A percentile compares a stretch with the other conserved stretches of the same genome.
phyloP scores from a whole-genome alignment of 2,888 invertebrate species.

The Noctua fimbriata region DNA sequence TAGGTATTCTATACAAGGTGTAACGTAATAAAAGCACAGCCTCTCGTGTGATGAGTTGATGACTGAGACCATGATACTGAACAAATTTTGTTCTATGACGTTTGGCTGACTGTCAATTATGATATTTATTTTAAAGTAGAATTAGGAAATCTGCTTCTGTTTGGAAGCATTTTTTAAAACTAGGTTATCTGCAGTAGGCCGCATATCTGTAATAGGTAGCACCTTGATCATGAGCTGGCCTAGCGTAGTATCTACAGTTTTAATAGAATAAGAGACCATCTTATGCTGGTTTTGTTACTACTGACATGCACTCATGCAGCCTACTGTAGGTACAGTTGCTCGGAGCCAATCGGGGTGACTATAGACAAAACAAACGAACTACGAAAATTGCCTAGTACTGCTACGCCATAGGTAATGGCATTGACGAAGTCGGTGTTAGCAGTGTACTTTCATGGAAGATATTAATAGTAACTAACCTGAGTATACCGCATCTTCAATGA shows the following conservation, averaged over 20 bases:
- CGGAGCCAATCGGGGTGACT: neutral
- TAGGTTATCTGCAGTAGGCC: neutral
- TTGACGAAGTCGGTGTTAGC: neutral
- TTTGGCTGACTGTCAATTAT: too few species aligned
- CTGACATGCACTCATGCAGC: neutral
- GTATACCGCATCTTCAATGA: slow-evolving; percentile 92
- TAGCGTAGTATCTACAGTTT: neutral
- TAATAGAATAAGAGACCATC: neutral
- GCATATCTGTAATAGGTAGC: neutral
- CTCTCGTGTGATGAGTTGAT: too few species aligned
- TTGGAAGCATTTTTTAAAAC: too few species aligned
- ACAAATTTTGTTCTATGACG: too few species aligned
- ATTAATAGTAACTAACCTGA: slow-evolving; percentile 85
- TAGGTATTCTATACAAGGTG: too few species aligned
- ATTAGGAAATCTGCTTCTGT: too few species aligned
- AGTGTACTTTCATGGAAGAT: neutral
- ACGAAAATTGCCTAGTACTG: neutral
- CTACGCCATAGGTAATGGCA: neutral
- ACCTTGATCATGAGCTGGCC: neutral
- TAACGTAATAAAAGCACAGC: too few species aligned
- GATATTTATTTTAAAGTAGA: too few species aligned
- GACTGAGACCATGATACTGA: too few species aligned
- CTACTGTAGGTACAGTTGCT: neutral
- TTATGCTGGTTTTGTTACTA: neutral
- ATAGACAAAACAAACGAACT: neutral